A percentile compares a stretch with the other conserved stretches of the same genome.
Evolutionary conservation across 2,797 vertebrate species (phyloP).

Genomic region (Vespertilio murinus): DNA sequence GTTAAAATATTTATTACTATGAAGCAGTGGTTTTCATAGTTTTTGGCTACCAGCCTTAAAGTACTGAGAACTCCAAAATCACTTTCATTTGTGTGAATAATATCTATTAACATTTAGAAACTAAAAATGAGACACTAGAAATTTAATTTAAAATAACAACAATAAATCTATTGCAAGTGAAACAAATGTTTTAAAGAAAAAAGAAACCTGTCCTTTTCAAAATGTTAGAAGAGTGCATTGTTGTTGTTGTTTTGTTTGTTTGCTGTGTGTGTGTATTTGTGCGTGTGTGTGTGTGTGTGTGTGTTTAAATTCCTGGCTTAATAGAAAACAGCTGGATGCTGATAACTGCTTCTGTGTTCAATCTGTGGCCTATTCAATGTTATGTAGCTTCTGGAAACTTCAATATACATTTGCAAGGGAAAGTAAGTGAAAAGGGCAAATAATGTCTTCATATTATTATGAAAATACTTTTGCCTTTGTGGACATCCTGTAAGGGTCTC

Average conservation of each 20-base stretch:
- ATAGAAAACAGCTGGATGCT: not conserved
- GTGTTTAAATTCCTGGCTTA: not conserved
- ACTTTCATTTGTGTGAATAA: not conserved
- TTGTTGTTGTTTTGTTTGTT: not conserved
- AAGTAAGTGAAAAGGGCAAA: not conserved
- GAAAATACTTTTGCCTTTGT: not conserved
- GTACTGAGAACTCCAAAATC: not conserved
- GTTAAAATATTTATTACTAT: not conserved
- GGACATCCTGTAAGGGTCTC: not conserved
- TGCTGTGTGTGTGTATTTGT: too few relatives aligned
- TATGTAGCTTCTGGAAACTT: not conserved
- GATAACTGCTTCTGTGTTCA: not conserved
- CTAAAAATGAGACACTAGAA: not conserved
- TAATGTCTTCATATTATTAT: not conserved
- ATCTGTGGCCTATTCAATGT: not conserved
- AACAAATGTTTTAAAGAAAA: constrained; percentile 1
- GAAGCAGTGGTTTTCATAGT: not conserved
- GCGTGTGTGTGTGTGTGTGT: too few relatives aligned
- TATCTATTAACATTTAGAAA: not conserved
- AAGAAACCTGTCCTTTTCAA: constrained; percentile 12
- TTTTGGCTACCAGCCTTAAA: not conserved
- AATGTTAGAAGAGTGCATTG: not conserved
- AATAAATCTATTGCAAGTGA: not conserved
- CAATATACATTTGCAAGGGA: not conserved
- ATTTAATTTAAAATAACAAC: not conserved